Conservation (phyloP, 2,797 vertebrate species). For the Eremophila alpestris region DNA sequence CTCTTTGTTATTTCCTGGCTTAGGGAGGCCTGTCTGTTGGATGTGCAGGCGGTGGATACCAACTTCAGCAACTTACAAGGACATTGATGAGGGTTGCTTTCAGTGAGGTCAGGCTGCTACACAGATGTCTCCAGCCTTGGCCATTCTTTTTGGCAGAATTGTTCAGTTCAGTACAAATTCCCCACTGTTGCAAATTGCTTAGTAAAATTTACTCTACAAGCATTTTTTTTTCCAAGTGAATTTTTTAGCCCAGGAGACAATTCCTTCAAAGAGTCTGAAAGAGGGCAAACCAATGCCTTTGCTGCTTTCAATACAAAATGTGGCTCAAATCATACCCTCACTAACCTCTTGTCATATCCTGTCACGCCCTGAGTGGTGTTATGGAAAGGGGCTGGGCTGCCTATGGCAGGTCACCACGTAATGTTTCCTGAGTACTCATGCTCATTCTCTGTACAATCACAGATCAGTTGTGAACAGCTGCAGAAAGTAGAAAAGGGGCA, state of each 20-base stretch:
- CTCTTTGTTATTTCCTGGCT: neutral
- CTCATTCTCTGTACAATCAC: neutral
- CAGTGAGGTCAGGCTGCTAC: neutral
- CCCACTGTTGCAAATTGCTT: neutral
- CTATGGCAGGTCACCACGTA: neutral
- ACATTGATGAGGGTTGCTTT: neutral
- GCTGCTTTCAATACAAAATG: neutral
- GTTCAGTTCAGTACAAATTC: neutral
- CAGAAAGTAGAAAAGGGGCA: neutral
- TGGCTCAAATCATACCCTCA: neutral
- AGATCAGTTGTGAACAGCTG: neutral
- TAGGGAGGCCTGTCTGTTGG: rapidly evolving
- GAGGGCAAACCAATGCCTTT: neutral
- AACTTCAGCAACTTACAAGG: neutral
- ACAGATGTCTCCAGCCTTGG: neutral
- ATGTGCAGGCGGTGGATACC: neutral
- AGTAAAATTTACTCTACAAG: neutral
- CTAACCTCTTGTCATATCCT: neutral
- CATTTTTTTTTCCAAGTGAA: neutral
- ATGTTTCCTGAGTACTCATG: neutral
- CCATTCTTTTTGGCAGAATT: neutral
- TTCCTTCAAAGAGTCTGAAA: neutral
- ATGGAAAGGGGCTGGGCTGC: neutral
- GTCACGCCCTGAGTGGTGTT: neutral
- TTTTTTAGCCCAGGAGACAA: neutral